Base-by-base conservation (phyloP, 1,140 invertebrate genomes). In the Palaemon carinicauda region DNA sequence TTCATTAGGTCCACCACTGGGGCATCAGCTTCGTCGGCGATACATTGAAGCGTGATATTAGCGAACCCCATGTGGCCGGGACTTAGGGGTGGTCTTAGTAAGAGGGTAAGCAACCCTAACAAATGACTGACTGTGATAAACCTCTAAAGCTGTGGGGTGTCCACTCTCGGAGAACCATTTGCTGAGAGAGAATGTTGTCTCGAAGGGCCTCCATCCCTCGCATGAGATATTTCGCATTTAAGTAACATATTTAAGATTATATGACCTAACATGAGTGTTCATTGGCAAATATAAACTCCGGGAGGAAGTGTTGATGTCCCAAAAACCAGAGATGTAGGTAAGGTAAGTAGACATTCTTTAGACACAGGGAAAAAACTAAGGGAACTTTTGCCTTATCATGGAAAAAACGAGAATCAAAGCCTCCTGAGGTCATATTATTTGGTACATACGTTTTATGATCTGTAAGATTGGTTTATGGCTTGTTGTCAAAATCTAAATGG, bases 51-150 rank as follows among this genome's bases (percentile, higher is more conserved):
- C 82, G 71, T 83, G 52, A 77, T 75, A 77, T 83, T 83, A 83
- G 82, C 82, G 50, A 74, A n/a, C 73, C 73, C 33, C 82, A 56
- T 83, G 82, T 53, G 80, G 80, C 69, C 69, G 69, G 27, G 27
- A 56, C 52, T 56, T 60, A 54, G 69, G 80, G 80, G 80, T 53
- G 82, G 41, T 69, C 41, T 24, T 33, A 50, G 33, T 50, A 33
- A 56, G 33, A 31, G 80, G 56, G 80, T 50, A 81, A 71, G 80
- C 54, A 85, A 71, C 75, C 74, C 24, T 79, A 71, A 85, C 75
- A 79, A 78, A 85, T 79, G 82, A 79, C 29, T 78, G 60, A 79
- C 74, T 85, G 56, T 78, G 75, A 85, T 69, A 79, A 85, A 85
- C 54, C 74, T 79, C 21, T 69, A 52, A 85, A 79, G 79, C 74